Evolutionary conservation across 2,113 vertebrate genomes (phyloP).

Genomic region (Grammomys surdaster): DNA sequence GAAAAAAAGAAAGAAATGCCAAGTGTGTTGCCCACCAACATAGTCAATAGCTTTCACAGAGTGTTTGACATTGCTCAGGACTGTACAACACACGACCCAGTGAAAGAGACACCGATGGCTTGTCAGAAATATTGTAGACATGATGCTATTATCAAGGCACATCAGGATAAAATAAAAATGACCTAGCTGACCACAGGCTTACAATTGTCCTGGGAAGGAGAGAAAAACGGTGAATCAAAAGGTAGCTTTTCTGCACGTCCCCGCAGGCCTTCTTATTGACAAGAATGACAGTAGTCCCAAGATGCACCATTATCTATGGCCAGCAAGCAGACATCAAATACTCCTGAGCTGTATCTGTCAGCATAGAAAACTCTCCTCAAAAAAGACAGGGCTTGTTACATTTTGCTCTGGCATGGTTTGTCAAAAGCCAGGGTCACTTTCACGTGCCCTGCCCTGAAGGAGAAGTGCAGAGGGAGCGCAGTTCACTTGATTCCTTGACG

Average conservation of each 20-base stretch:
- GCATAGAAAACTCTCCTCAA: slow-evolving; percentile 91
- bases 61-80: slow-evolving; percentile 92
- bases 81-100: slow-evolving; percentile 85
- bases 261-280: slow-evolving; percentile 96
- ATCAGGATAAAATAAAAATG: slow-evolving; percentile 91
- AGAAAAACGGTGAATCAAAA: slow-evolving; percentile 91
- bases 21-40: slow-evolving; percentile 91
- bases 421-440: slow-evolving; percentile 95
- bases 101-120: slow-evolving; percentile 87
- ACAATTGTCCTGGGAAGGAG: slow-evolving; percentile 90
- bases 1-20: slow-evolving; percentile 92
- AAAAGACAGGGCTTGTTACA: slow-evolving; percentile 92
- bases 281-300: slow-evolving; percentile 99
- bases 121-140: slow-evolving; percentile 90
- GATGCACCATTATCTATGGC: slow-evolving; percentile 99
- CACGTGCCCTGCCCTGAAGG: slow-evolving; percentile 92
- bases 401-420: slow-evolving; percentile 95
- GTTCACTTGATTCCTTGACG: slow-evolving; percentile 87
- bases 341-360: slow-evolving; percentile 94
- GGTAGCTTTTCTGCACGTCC: slow-evolving; percentile 92
- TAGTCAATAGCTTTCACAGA: slow-evolving; percentile 92
- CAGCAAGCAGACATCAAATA: slow-evolving; percentile 97
- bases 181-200: slow-evolving; percentile 91
- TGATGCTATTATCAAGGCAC: slow-evolving; percentile 91
- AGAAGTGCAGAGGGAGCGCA: slow-evolving; percentile 88